phyloP scores from a whole-genome alignment of 2,113 vertebrate genomes.

The Neogale vison region DNA sequence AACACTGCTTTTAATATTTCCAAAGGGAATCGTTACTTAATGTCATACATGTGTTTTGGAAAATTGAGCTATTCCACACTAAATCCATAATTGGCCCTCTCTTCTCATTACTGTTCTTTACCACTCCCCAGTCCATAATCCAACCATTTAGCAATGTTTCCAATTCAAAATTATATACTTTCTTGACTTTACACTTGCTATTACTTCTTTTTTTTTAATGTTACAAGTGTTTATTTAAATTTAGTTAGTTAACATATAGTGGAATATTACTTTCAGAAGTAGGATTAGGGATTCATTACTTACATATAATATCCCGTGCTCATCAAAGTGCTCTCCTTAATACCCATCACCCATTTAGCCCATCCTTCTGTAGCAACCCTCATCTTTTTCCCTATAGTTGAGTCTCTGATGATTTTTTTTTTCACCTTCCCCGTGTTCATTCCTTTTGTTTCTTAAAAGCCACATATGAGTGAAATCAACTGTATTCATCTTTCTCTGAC shows the following conservation, averaged over 20 bases:
- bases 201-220: not conserved
- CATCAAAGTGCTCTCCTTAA: not conserved
- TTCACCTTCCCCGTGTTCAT: not conserved
- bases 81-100: not conserved
- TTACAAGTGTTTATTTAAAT: not conserved
- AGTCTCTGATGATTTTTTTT: not conserved
- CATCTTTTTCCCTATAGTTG: not conserved
- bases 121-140: not conserved
- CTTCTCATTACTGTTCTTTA: not conserved
- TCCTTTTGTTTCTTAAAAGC: not conserved
- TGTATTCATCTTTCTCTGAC: not conserved
- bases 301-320: not conserved
- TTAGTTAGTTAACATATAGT: not conserved
- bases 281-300: not conserved
- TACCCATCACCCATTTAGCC: not conserved
- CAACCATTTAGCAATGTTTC: not conserved
- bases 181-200: not conserved
- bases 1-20: not conserved
- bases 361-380: not conserved
- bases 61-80: not conserved
- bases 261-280: not conserved
- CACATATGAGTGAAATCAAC: not conserved
- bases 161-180: not conserved
- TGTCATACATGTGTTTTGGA: not conserved
- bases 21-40: not conserved